These are phyloP conservation scores for Blastobasis lacticolella DNA, from an alignment of 2,888 invertebrate genomes.

Conservation along the genomic window DNA sequence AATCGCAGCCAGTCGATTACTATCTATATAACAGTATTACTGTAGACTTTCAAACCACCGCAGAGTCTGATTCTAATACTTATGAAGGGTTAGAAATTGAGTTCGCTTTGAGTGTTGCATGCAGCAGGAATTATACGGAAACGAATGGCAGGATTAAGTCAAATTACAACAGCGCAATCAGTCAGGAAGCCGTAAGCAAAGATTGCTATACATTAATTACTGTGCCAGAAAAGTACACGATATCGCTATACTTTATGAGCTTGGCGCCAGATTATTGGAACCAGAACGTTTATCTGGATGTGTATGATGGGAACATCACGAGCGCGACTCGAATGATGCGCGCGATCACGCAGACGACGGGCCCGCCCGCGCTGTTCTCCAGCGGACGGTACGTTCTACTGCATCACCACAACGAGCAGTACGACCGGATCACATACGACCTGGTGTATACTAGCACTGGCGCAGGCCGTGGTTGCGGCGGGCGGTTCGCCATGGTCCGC, in stretches of 20 bases:
- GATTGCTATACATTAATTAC: constrained; percentile 79
- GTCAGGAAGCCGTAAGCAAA: not conserved
- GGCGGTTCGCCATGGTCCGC: constrained; percentile 34
- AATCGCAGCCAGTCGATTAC: constrained; percentile 35
- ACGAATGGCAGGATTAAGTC: constrained; percentile 78
- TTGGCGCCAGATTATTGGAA: constrained; percentile 31
- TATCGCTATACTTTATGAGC: constrained; percentile 77
- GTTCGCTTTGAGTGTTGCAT: constrained; percentile 67
- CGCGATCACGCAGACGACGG: constrained; percentile 21
- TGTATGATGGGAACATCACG: constrained; percentile 46
- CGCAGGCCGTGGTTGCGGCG: constrained; percentile 59
- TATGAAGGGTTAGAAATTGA: constrained; percentile 80
- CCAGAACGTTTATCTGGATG: constrained; percentile 44
- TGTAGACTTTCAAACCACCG: constrained; percentile 40
- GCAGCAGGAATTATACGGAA: constrained; percentile 78
- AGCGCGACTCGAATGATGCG: constrained; percentile 22
- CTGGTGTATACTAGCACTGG: constrained; percentile 46
- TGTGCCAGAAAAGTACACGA: constrained; percentile 77
- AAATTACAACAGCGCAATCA: not conserved
- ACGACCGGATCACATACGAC: constrained; percentile 30
- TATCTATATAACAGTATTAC: constrained; percentile 36
- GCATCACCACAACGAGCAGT: constrained; percentile 43
- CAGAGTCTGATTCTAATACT: constrained; percentile 24
- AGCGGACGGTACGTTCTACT: constrained; percentile 78
- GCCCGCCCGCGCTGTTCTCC: constrained; percentile 74